These are phyloP conservation scores for Lepeophtheirus nordmannii DNA, from an alignment of 2,888 invertebrate genomes.

Conservation along the genomic window DNA sequence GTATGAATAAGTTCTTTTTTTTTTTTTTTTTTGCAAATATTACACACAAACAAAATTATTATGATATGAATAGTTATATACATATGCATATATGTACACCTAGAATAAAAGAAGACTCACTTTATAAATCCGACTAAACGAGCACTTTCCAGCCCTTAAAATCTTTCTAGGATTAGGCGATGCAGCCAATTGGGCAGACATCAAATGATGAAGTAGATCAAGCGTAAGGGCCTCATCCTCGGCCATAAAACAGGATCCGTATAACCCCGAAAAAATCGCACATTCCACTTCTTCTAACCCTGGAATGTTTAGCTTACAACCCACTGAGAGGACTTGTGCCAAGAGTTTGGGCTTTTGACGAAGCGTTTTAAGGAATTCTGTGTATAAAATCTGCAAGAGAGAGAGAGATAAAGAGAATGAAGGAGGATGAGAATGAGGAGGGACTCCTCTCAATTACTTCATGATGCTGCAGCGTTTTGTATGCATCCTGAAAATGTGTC, in stretches of 20 bases:
- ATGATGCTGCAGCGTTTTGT: constrained; percentile 68
- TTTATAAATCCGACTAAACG: constrained; percentile 69
- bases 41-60: too few species aligned
- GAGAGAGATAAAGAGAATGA: too few species aligned
- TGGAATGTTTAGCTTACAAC: constrained; percentile 44
- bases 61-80: too few species aligned
- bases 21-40: too few species aligned
- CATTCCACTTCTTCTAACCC: constrained; percentile 40
- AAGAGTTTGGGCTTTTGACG: constrained; percentile 52
- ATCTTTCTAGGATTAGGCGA: constrained; percentile 55
- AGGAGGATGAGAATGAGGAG: too few species aligned
- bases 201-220: constrained; percentile 45
- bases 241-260: constrained; percentile 55
- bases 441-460: too few species aligned
- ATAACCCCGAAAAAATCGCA: constrained; percentile 48
- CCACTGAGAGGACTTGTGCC: constrained; percentile 50
- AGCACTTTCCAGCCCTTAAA: constrained; percentile 65
- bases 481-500: constrained; percentile 56
- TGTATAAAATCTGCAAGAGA: constrained; percentile 41
- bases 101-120: too few species aligned
- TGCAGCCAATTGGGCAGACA: constrained; percentile 52
- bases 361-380: constrained; percentile 51
- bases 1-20: too few species aligned
- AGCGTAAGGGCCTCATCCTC: constrained; percentile 54
- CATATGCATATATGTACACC: too few species aligned